phyloP scores from a whole-genome alignment of 2,888 invertebrate genomes.

The Campoletis raptor region DNA sequence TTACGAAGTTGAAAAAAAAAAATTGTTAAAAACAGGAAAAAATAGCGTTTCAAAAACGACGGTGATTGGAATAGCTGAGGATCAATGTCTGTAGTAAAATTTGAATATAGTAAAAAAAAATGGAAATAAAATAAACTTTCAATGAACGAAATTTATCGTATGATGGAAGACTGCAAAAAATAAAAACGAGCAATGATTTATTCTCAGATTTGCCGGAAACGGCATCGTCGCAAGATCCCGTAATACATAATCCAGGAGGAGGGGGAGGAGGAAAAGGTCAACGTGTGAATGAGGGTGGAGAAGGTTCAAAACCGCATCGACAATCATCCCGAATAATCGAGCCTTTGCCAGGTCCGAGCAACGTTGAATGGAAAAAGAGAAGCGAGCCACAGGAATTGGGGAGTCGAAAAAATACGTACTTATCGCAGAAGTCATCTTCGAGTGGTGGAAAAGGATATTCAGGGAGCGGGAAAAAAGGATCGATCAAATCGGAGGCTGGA shows the following conservation, averaged over 20 bases:
- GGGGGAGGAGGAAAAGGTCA: constrained; percentile 62
- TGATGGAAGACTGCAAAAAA: background rate
- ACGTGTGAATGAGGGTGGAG: constrained; percentile 59
- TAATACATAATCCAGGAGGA: constrained; percentile 38
- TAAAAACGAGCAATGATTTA: background rate
- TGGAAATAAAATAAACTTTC: background rate
- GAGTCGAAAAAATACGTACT: constrained; percentile 55
- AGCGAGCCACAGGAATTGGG: constrained; percentile 71
- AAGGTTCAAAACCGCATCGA: constrained; percentile 71
- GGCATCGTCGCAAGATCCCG: constrained; percentile 71
- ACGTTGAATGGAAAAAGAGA: constrained; percentile 78
- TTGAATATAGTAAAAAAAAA: constrained; percentile 1
- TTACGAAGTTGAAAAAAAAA: background rate
- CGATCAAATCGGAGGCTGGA: constrained; percentile 58
- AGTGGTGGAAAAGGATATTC: constrained; percentile 67
- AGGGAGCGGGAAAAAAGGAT: constrained; percentile 61
- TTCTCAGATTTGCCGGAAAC: constrained; percentile 73
- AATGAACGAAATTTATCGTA: background rate
- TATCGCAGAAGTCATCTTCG: constrained; percentile 54
- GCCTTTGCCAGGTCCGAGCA: constrained; percentile 81
- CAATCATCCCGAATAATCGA: constrained; percentile 79
- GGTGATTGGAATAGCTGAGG: constrained; percentile 4
- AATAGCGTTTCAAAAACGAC: background rate
- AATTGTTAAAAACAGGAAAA: background rate
- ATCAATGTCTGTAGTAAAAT: background rate